Evolutionary conservation across 2,797 vertebrate species (phyloP), one percentile per base, ranked within the genome.

Genomic region (Neoniphon sammara): DNA sequence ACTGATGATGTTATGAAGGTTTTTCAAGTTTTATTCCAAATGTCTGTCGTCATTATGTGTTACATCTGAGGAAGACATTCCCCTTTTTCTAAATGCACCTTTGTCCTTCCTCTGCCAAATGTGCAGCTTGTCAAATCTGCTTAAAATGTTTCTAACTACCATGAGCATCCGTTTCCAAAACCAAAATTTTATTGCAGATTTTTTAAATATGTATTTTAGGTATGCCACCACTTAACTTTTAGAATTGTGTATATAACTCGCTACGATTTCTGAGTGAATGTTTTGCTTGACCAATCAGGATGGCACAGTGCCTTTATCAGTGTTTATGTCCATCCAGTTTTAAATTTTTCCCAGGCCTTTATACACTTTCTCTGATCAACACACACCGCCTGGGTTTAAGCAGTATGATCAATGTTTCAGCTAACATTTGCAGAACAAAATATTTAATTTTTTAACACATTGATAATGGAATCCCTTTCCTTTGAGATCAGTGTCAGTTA

Each of bases 61-160:
- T 39, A 2, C 30, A 61, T 68, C 66, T 88, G 76, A 85, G 80
- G 63, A 73, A 58, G 25, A 82, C 70, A n/a, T 86, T 86, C 61
- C 30, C 50, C 15, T 67, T 56, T 57, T 53, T 75, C 66, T 56
- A 70, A 77, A 74, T 78, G 77, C 81, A 88, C 86, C 69, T 87
- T 82, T 83, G 34, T 78, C 3, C 20, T 72, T 76, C 10, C 34
- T 80, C 25, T 47, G 67, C 62, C 70, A 74, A 75, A 80, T 30
- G 31, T 58, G 64, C 78, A 70, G 25, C 54, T 58, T 44, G 39
- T 15, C 30, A 74, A 31, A 66, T 63, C 2, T 5, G n/a, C 49
- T 52, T 70, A 0, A 17, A 58, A 18, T 84, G 83, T 86, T 89
- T 84, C 59, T 61, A 62, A 42, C 60, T 47, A 57, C 63, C 84